A percentile compares a stretch with the other conserved stretches of the same genome.
Evolutionary conservation across 2,113 vertebrate species (phyloP).

Genomic region (Saguinus imperator): DNA sequence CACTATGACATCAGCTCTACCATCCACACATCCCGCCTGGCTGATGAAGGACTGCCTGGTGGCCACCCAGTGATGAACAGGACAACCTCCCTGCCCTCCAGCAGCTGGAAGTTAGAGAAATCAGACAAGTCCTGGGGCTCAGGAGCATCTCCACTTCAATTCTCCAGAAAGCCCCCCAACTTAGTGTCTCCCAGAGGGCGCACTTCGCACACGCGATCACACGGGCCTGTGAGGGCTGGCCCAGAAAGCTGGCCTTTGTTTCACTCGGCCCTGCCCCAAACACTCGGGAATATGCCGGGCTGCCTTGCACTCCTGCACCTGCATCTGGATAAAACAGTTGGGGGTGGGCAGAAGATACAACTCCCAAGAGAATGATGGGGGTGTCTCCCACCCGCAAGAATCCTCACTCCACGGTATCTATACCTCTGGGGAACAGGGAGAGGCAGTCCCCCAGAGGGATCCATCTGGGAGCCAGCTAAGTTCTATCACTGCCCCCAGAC

Average conservation of each 20-base stretch:
- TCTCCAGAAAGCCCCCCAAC: background rate
- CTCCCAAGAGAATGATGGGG: background rate
- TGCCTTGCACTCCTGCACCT: background rate
- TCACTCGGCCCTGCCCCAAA: background rate
- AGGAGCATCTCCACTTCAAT: rapidly evolving
- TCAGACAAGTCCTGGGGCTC: too few relatives aligned
- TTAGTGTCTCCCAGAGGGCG: too few relatives aligned
- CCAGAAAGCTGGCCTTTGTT: too few relatives aligned
- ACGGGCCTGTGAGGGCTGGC: too few relatives aligned
- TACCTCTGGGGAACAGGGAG: rapidly evolving
- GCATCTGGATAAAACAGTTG: background rate
- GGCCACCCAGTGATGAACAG: background rate
- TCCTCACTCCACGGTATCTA: background rate
- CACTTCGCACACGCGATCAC: too few relatives aligned
- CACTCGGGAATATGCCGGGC: background rate
- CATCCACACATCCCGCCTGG: background rate
- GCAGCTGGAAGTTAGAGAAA: background rate
- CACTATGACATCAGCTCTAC: background rate
- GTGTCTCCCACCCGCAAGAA: background rate
- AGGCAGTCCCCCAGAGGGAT: too few relatives aligned
- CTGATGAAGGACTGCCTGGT: background rate
- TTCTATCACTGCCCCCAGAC: too few relatives aligned
- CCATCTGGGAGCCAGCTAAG: background rate
- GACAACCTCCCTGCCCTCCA: background rate
- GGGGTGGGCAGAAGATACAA: background rate